Evolutionary conservation across 2,113 vertebrate species (phyloP).

Genomic region (Stegastes partitus): DNA sequence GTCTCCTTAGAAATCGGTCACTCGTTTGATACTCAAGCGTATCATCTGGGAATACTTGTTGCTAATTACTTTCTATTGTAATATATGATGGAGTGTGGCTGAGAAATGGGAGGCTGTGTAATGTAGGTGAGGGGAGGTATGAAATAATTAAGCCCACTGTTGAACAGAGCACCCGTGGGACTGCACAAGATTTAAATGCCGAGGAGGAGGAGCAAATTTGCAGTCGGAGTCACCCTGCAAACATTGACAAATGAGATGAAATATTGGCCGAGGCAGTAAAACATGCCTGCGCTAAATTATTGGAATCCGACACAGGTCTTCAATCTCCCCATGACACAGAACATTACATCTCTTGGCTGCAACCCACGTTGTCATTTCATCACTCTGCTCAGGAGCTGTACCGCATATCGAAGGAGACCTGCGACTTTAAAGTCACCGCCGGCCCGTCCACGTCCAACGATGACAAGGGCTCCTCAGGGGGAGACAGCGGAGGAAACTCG

Average conservation of each 20-base stretch:
- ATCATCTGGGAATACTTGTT: conserved; percentile 3
- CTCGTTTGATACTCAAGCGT: not conserved
- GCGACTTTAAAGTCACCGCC: conserved; percentile 87
- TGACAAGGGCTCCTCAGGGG: conserved; percentile 89
- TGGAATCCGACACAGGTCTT: not conserved
- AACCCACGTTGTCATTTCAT: conserved; percentile 3
- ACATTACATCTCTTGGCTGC: conserved; percentile 16
- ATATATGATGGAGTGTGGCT: not conserved
- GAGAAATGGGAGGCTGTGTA: not conserved
- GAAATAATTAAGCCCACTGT: conserved; percentile 16
- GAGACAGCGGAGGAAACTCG: conserved; percentile 88
- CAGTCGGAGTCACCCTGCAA: conserved; percentile 8
- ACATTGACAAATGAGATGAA: conserved; percentile 28
- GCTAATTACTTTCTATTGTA: conserved; percentile 23
- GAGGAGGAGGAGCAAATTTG: conserved; percentile 12
- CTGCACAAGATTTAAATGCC: not conserved
- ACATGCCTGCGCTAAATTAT: conserved; percentile 19
- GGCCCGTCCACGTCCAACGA: conserved; percentile 79
- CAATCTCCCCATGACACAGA: not conserved
- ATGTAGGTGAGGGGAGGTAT: conserved; percentile 9
- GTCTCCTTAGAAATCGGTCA: not conserved
- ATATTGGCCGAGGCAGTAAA: conserved; percentile 31
- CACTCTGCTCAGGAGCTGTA: conserved; percentile 88
- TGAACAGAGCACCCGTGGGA: not conserved
- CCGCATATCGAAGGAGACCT: conserved; percentile 93